These are phyloP conservation scores for Cepaea nemoralis DNA, from an alignment of 1,140 invertebrate genomes.

Conservation along the genomic window DNA sequence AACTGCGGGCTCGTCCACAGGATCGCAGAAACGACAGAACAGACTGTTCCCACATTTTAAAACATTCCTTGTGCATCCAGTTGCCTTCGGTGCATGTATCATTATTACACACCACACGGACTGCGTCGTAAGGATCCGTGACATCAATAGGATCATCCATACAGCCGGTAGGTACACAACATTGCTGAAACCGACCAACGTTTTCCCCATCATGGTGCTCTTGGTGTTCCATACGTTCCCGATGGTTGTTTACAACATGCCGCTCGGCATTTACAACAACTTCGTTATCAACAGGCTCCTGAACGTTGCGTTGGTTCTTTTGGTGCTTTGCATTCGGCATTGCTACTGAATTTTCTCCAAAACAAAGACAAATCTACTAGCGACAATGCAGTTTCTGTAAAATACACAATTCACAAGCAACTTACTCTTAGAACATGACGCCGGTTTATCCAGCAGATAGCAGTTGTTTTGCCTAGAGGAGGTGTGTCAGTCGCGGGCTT, in stretches of 20 bases:
- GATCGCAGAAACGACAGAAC: conserved; percentile 89
- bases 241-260: conserved; percentile 21
- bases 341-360: background rate
- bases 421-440: conserved; percentile 4
- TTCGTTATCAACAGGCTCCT: conserved; percentile 64
- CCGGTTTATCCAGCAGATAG: background rate
- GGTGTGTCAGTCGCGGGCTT: conserved; percentile 38
- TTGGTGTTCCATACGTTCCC: conserved; percentile 29
- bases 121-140: conserved; percentile 81
- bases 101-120: conserved; percentile 95
- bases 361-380: background rate
- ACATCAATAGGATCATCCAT: conserved; percentile 76
- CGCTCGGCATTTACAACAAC: conserved; percentile 14
- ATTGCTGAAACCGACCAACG: conserved; percentile 47
- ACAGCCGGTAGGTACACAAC: conserved; percentile 63
- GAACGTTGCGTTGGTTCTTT: conserved; percentile 52
- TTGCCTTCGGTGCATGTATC: conserved; percentile 87
- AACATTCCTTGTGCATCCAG: conserved; percentile 96
- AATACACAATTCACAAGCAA: background rate
- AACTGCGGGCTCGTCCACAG: conserved; percentile 89
- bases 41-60: conserved; percentile 90
- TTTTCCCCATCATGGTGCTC: conserved; percentile 45
- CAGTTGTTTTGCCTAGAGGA: conserved; percentile 27
- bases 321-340: conserved; percentile 67
- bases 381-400: background rate